Evolutionary conservation across 2,888 invertebrate species (phyloP).

Genomic region (Sialis lutaria): DNA sequence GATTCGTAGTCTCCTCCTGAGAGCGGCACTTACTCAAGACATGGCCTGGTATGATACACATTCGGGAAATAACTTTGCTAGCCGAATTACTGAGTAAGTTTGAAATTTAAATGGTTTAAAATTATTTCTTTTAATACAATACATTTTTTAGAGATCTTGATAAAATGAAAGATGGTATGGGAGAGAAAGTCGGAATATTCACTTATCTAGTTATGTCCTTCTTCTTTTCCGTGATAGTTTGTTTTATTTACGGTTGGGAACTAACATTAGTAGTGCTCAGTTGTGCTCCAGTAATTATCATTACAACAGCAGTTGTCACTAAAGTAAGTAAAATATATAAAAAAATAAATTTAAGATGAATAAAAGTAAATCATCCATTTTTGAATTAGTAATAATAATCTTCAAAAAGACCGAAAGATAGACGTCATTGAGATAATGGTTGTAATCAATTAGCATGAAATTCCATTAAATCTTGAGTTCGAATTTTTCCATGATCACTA

Average conservation of each 20-base stretch:
- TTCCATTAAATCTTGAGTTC: no score
- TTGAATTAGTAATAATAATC: not conserved
- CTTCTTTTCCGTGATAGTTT: conserved; percentile 49
- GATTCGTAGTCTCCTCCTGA: conserved; percentile 41
- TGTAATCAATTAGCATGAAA: no score
- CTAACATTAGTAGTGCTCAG: conserved; percentile 66
- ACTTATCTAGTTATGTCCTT: conserved; percentile 56
- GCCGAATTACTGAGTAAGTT: conserved; percentile 58
- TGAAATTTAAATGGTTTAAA: not conserved
- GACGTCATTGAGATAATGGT: not conserved
- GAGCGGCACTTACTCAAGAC: conserved; percentile 50
- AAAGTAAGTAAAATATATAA: conserved; percentile 34
- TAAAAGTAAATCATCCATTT: not conserved
- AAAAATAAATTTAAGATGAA: not conserved
- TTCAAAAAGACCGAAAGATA: no score
- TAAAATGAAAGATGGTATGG: conserved; percentile 67
- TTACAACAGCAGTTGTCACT: conserved; percentile 57
- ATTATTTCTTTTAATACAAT: not conserved
- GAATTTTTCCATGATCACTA: no score
- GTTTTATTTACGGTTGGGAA: conserved; percentile 70
- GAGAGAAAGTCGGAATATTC: conserved; percentile 64
- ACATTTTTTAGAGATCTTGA: conserved; percentile 47
- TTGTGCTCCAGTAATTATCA: conserved; percentile 58
- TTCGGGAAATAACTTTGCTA: conserved; percentile 52
- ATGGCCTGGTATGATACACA: conserved; percentile 58